Conservation (phyloP, 2,888 invertebrate species). For the Epinotia brunnichana region DNA sequence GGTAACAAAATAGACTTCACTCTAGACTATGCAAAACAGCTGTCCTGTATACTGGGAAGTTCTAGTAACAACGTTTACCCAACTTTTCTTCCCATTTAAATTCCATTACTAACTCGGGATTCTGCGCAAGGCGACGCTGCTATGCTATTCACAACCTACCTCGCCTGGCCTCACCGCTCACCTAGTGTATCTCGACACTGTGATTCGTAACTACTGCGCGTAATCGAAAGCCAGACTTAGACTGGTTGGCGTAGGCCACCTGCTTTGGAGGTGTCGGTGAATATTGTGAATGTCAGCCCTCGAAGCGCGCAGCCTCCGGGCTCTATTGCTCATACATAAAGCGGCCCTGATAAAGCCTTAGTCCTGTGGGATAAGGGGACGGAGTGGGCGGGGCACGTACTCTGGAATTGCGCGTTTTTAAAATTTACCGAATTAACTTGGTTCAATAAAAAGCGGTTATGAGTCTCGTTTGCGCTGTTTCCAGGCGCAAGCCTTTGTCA, state of each 20-base stretch:
- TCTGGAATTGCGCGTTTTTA: constrained; percentile 37
- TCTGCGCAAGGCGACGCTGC: constrained; percentile 29
- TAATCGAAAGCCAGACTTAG: background rate
- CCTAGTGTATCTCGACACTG: background rate
- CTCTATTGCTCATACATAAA: constrained; percentile 69
- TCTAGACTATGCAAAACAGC: constrained; percentile 17
- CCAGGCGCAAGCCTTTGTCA: background rate
- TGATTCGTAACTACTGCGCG: background rate
- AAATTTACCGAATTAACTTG: constrained; percentile 37
- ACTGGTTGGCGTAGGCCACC: too few species aligned
- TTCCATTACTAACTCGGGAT: constrained; percentile 34
- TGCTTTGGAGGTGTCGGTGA: background rate
- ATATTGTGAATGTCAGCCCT: background rate
- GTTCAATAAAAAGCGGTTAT: constrained; percentile 16
- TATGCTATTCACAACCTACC: background rate
- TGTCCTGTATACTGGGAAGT: constrained; percentile 25
- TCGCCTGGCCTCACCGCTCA: background rate
- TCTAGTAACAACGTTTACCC: constrained; percentile 27
- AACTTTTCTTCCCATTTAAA: constrained; percentile 33
- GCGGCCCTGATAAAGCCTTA: constrained; percentile 64
- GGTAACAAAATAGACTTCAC: constrained; percentile 18
- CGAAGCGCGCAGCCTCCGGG: constrained; percentile 1
- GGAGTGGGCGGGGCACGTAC: constrained; percentile 46
- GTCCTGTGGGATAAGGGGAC: constrained; percentile 57
- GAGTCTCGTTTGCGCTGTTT: constrained; percentile 19